These are phyloP conservation scores for Ardeotis arabs DNA, from an alignment of 2,113 vertebrate genomes.

Conservation along the genomic window DNA sequence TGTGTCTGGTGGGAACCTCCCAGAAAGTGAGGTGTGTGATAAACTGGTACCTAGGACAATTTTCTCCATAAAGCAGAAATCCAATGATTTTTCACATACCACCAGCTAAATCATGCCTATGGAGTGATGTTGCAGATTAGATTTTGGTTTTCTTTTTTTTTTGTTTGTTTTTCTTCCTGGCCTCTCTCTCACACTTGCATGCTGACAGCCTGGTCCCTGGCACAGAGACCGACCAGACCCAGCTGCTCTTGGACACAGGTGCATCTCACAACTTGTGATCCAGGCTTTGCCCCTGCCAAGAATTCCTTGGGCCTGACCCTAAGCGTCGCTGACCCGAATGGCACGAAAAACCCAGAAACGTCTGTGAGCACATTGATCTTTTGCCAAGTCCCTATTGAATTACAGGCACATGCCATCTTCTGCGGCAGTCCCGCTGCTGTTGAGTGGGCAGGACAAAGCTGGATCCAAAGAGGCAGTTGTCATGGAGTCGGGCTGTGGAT, in stretches of 20 bases:
- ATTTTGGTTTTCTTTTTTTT: too few relatives aligned
- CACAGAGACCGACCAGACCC: background rate
- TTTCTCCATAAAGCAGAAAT: background rate
- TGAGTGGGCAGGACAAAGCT: background rate
- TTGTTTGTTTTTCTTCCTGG: background rate
- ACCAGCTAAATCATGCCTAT: background rate
- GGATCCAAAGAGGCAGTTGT: background rate
- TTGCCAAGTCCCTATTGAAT: background rate
- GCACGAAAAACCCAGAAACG: background rate
- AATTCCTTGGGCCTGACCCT: background rate
- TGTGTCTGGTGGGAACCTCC: background rate
- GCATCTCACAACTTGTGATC: background rate
- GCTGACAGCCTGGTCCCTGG: background rate
- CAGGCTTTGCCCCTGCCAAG: background rate
- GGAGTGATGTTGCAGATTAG: background rate
- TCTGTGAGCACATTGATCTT: background rate
- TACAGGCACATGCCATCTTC: background rate
- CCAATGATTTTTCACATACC: background rate
- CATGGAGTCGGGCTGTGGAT: background rate
- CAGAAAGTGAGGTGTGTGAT: background rate
- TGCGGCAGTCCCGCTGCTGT: background rate
- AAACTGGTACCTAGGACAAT: background rate
- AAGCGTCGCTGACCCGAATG: background rate
- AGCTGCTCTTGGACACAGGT: conserved; percentile 26
- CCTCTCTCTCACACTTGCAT: background rate